These are phyloP conservation scores for Leptinotarsa undecemlineata DNA, from an alignment of 1,140 invertebrate genomes.

Conservation along the genomic window DNA sequence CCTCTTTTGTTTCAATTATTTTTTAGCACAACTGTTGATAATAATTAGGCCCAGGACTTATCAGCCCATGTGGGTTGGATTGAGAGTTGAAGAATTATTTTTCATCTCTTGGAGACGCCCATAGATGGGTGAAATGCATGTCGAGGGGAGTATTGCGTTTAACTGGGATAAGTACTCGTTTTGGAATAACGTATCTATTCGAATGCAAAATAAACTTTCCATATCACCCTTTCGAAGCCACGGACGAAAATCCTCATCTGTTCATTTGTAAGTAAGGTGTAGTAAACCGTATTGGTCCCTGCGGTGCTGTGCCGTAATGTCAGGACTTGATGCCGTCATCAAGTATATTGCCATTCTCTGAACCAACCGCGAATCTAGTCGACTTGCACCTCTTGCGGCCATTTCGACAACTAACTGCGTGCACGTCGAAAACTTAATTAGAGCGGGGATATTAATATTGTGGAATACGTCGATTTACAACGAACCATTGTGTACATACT, in stretches of 20 bases:
- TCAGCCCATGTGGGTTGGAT: too few relatives aligned
- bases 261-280: conserved; percentile 45
- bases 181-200: too few relatives aligned
- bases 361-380: conserved; percentile 50
- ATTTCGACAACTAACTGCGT: conserved; percentile 41
- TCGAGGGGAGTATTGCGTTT: too few relatives aligned
- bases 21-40: too few relatives aligned
- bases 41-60: too few relatives aligned
- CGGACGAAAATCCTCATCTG: conserved; percentile 21
- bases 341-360: conserved; percentile 54
- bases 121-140: too few relatives aligned
- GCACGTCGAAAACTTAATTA: conserved; percentile 48
- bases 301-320: conserved; percentile 52
- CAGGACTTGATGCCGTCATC: conserved; percentile 49
- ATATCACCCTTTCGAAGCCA: background rate
- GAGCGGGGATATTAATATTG: conserved; percentile 27
- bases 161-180: too few relatives aligned
- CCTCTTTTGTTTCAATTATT: too few relatives aligned
- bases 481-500: background rate
- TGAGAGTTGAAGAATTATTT: too few relatives aligned
- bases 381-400: conserved; percentile 39
- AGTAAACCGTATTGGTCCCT: conserved; percentile 54
- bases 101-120: too few relatives aligned
- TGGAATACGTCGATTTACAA: background rate
- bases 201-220: too few relatives aligned